These are phyloP conservation scores for Mus spicilegus DNA, from an alignment of 2,113 vertebrate genomes.

Conservation along the genomic window DNA sequence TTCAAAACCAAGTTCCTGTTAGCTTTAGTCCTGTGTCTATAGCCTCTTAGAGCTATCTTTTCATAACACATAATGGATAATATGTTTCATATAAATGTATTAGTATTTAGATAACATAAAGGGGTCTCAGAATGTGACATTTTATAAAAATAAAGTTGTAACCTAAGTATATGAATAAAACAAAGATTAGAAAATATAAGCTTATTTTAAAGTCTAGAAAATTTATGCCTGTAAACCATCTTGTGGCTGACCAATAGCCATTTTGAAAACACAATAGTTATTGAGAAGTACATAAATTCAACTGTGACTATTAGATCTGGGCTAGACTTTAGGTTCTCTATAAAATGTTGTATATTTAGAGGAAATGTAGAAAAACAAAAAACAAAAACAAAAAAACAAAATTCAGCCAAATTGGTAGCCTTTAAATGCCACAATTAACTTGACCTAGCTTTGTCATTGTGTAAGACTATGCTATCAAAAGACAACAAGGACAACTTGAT, in stretches of 20 bases:
- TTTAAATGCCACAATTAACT: neutral
- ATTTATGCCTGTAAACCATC: neutral
- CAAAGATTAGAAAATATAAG: neutral
- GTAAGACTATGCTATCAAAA: neutral
- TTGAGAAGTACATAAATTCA: neutral
- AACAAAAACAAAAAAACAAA: neutral
- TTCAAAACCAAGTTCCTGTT: constrained; percentile 12
- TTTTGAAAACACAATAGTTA: neutral
- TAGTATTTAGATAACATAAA: constrained; percentile 9
- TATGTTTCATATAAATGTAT: neutral
- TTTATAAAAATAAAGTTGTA: constrained; percentile 3
- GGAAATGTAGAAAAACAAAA: neutral
- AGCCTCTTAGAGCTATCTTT: neutral
- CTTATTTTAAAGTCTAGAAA: constrained; percentile 26
- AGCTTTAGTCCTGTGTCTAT: neutral
- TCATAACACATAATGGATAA: neutral
- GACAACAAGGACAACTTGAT: constrained; percentile 33
- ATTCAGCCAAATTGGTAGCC: neutral
- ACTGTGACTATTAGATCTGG: neutral
- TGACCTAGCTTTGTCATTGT: constrained; percentile 27
- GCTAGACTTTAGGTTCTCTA: neutral
- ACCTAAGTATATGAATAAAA: neutral
- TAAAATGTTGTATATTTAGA: neutral
- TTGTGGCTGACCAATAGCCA: neutral
- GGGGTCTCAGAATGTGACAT: neutral